Evolutionary conservation across 2,113 vertebrate species (phyloP), one percentile per base, ranked within the genome.

Genomic region (Dasyprocta punctata): DNA sequence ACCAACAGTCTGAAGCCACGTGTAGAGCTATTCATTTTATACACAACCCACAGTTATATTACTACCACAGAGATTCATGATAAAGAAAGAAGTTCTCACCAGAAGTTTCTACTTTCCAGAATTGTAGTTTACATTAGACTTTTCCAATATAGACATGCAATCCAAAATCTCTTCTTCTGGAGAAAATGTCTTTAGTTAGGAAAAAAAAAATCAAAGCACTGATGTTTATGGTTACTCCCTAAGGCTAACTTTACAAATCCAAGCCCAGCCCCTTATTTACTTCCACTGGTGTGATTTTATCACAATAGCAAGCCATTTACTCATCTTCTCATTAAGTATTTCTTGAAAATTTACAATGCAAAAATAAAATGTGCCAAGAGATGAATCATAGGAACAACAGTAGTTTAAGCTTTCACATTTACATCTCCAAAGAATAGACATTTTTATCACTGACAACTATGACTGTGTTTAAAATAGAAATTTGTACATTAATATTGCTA

Each of bases 141-240:
- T 83, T 89, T 56, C 38, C 41, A 87, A 49, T n/a, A 69, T 24
- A 69, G 38, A 80, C 17, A 56, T 61, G 33, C 17, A 84, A 49
- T 67, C 24, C 14, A 86, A 86, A 95, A 73, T 36, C 17, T 6
- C 19, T 41, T 38, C 19, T 81, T 89, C 78, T 47, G 58, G 30
- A 83, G n/a, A 92, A 96, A 97, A 92, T 69, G 44, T 19, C 9
- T 93, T 84, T 86, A 78, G 54, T 96, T 24, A 94, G 36, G 17
- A 82, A 52, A 90, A 93, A 81, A n/a, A 33, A 86, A 92, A 90
- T 58, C 26, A 78, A 84, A 92, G 26, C 26, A 47, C 13, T 88
- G 19, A 78, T 60, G 1, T 65, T 86, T 82, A 92, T 52, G 28
- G 28, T 67, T 86, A 41, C 8, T 69, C 33, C 14, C 63, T 83